Evolutionary conservation across 2,888 invertebrate genomes (phyloP), one percentile per base, ranked within the genome.

Genomic region (Helicoverpa assulta): DNA sequence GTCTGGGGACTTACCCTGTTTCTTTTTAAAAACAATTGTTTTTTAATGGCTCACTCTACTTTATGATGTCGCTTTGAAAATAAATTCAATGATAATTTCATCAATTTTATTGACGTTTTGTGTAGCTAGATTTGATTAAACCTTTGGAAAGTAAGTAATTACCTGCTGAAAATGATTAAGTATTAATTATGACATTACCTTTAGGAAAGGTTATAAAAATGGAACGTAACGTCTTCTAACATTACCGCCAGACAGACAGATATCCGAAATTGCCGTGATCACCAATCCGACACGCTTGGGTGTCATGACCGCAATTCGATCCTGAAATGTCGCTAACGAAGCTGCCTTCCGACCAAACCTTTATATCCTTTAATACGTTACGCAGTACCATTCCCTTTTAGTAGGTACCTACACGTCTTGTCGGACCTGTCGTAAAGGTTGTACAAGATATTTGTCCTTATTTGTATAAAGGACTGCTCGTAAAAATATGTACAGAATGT

Each of bases 401-500:
- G 70, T 61, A 26, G 26, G 26, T 3, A 26, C 26, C 26, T 26
- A 54, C 40, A 16, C 53, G 58, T 60, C 62, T 76, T 50, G 55
- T 53, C 21, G 50, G 43, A 53, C 56, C 47, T 43, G n/a, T 67
- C 55, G 26, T 74, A 64, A 79, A 63, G 57, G 70, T 70, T 55
- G 55, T 43, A 58, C 61, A 18, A 47, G n/a, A 29, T 51, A 33
- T 66, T 63, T 58, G 5, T 40, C 29, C 43, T 21, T 43, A 51
- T 73, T 67, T 65, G 26, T 65, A 47, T 76, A 54, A 55, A 70
- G 47, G 37, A 62, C 52, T 50, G 14, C 54, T 73, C 68, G 62
- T 76, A 72, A 78, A 81, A 82, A 68, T 72, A 73, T 73, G 66
- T 67, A 52, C 52, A 18, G 57, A 70, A 72, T 74, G 67, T 72